Evolutionary conservation across 2,888 invertebrate species (phyloP).

Genomic region (Bombylius major): DNA sequence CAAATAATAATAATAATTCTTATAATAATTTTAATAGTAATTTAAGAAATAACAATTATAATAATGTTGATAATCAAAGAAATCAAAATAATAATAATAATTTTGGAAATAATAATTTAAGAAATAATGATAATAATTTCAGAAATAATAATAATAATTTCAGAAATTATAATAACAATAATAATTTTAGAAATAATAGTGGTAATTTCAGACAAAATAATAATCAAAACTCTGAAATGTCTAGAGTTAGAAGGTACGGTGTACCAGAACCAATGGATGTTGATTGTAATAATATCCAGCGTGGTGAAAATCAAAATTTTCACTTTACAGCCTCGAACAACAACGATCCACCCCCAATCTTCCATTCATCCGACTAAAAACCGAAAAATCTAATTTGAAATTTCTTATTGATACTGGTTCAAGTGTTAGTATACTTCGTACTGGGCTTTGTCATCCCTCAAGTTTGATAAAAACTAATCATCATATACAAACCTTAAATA

Average conservation of each 20-base stretch:
- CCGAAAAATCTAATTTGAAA: not conserved
- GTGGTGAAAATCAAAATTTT: not conserved
- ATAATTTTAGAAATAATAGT: not conserved
- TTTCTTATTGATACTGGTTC: not conserved
- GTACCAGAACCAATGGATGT: not conserved
- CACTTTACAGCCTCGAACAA: not conserved
- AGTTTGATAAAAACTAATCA: not conserved
- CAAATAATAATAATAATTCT: too few relatives aligned
- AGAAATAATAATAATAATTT: not conserved
- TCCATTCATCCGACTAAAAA: not conserved
- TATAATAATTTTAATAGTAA: too few relatives aligned
- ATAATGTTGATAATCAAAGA: not conserved
- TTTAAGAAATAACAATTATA: not conserved
- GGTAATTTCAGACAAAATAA: not conserved
- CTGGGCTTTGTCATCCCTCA: not conserved
- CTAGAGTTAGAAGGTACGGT: constrained; percentile 1
- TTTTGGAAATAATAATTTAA: not conserved
- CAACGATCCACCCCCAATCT: not conserved
- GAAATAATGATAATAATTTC: not conserved
- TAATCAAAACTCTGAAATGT: not conserved
- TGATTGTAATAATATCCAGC: not conserved
- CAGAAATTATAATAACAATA: not conserved
- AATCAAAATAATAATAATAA: not conserved
- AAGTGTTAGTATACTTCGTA: not conserved
- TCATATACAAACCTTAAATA: not conserved